Percentiles rank a stretch among this genome's conserved stretches.
phyloP scores from a whole-genome alignment of 2,113 vertebrate species.

The Notarius lentiginosus region DNA sequence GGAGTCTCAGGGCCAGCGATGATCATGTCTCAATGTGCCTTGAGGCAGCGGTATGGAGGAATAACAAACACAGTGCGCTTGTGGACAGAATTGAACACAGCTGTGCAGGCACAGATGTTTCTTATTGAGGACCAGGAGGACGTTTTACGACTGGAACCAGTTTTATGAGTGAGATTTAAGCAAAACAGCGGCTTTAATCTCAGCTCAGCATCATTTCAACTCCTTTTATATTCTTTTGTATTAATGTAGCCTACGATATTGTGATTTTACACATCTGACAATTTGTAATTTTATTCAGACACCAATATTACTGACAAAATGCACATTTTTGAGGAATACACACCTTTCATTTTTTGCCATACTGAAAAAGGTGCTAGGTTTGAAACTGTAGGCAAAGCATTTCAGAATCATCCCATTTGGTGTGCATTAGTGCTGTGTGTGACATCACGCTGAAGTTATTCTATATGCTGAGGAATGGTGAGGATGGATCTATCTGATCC shows the following conservation, averaged over 20 bases:
- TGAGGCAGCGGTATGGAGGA: constrained; percentile 5
- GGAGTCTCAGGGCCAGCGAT: not conserved
- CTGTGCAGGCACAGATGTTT: constrained; percentile 62
- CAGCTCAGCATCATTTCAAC: not conserved
- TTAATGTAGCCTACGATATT: not conserved
- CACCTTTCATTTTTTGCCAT: not conserved
- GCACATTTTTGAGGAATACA: not conserved
- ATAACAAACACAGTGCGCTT: not conserved
- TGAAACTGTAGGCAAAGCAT: not conserved
- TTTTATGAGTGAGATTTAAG: constrained; percentile 51
- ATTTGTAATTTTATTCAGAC: not conserved
- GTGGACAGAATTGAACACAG: constrained; percentile 43
- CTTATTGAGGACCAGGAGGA: constrained; percentile 57
- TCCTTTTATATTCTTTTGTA: not conserved
- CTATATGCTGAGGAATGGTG: constrained; percentile 19
- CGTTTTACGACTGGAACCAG: constrained; percentile 48
- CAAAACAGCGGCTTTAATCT: not conserved
- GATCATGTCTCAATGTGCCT: not conserved
- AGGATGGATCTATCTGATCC: not conserved
- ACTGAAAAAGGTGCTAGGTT: not conserved
- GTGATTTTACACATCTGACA: not conserved
- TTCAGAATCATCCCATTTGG: constrained; percentile 32
- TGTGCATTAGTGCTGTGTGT: constrained; percentile 6
- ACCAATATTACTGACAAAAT: not conserved
- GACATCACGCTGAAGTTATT: constrained; percentile 36